A percentile compares a stretch with the other conserved stretches of the same genome.
These are phyloP conservation scores for Sibirionetta formosa DNA, from an alignment of 2,797 vertebrate species.

Conservation along the genomic window DNA sequence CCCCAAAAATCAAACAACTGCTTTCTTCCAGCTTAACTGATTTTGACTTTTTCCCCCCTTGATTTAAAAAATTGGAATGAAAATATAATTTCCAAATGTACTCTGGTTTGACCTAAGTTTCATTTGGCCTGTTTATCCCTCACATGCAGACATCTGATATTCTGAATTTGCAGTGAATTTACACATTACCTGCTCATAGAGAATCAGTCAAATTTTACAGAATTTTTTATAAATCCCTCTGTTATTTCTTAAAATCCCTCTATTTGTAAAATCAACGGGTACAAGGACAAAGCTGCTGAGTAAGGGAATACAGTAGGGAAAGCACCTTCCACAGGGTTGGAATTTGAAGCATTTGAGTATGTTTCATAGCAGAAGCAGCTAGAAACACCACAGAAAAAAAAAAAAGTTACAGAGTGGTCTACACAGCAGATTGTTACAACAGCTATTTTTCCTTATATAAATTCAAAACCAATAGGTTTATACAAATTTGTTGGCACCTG, in stretches of 20 bases:
- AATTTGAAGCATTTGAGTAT: background rate
- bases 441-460: background rate
- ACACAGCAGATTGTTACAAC: background rate
- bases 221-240: background rate
- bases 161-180: background rate
- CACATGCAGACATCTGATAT: background rate
- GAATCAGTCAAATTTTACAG: background rate
- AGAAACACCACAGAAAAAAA: background rate
- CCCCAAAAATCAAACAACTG: background rate
- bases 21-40: background rate
- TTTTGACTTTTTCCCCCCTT: background rate
- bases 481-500: background rate
- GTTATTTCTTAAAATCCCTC: background rate
- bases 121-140: background rate
- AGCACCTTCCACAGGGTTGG: background rate
- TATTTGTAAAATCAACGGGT: background rate
- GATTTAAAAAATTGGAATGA: background rate
- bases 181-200: background rate
- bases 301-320: rapidly evolving
- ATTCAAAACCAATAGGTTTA: background rate
- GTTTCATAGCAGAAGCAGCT: background rate
- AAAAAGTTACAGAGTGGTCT: background rate
- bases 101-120: background rate
- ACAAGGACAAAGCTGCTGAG: background rate
- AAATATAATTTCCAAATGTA: background rate